phyloP scores from a whole-genome alignment of 37 sponge, comb jelly and placozoan species.

The Dysidea cf. avara region DNA sequence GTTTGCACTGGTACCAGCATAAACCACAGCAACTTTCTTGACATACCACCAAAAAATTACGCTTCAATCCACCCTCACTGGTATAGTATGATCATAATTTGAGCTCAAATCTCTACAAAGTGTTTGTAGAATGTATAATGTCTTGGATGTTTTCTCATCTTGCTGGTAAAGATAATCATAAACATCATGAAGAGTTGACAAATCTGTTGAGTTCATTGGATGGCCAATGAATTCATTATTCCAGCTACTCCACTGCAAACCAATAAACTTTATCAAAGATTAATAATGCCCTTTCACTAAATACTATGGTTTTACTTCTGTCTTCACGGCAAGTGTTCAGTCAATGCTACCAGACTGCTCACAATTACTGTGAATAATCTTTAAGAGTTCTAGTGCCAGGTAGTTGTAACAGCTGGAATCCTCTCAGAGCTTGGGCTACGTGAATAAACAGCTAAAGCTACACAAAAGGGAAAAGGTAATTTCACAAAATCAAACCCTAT shows the following conservation, averaged over 20 bases:
- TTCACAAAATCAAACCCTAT: too few species aligned
- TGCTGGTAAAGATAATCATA: background rate
- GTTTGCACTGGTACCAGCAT: too few species aligned
- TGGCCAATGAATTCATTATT: background rate
- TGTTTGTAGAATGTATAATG: conserved; percentile 6
- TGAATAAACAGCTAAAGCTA: conserved; percentile 27
- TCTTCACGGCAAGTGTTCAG: background rate
- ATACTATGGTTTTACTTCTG: background rate
- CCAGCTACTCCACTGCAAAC: background rate
- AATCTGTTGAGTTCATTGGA: background rate
- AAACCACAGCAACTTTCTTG: too few species aligned
- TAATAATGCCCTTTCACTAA: background rate
- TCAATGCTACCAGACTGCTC: background rate
- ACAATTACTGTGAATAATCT: background rate
- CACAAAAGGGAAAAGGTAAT: background rate
- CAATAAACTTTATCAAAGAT: conserved; percentile 1
- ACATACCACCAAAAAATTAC: background rate
- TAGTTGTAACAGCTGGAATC: conserved; percentile 5
- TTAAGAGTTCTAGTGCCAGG: conserved; percentile 5
- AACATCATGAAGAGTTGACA: conserved; percentile 3
- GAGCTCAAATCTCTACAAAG: background rate
- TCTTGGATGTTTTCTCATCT: background rate
- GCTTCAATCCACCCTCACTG: background rate
- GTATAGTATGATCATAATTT: conserved; percentile 17
- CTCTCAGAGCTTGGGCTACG: too few species aligned